These are phyloP conservation scores for Sycophila texana DNA, from an alignment of 2,888 invertebrate genomes.

Conservation along the genomic window DNA sequence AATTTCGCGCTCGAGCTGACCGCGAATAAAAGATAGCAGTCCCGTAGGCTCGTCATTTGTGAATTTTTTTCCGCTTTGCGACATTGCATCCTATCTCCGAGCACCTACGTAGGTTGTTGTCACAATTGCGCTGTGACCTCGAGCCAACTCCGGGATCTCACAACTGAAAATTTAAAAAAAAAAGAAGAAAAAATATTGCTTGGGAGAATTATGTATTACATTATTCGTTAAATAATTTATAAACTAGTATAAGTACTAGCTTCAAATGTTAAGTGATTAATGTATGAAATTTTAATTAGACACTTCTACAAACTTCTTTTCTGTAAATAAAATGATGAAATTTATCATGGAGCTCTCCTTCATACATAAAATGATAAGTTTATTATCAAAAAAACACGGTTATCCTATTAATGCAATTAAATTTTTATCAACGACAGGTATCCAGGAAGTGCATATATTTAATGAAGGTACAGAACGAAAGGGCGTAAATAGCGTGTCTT, in stretches of 20 bases:
- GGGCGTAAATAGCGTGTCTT: slow-evolving; percentile 1
- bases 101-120: slow-evolving; percentile 12
- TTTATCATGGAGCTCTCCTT: too few relatives aligned
- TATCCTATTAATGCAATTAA: neutral
- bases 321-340: too few relatives aligned
- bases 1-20: slow-evolving; percentile 5
- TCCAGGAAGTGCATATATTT: neutral
- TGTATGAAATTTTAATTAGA: too few relatives aligned
- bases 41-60: neutral
- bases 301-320: too few relatives aligned
- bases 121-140: slow-evolving; percentile 37
- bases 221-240: too few relatives aligned
- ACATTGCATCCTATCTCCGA: neutral
- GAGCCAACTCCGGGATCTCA: neutral
- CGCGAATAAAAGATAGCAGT: neutral
- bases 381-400: too few relatives aligned
- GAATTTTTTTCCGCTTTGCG: slow-evolving; percentile 8
- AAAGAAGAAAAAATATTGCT: neutral
- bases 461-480: slow-evolving; percentile 3
- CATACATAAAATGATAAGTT: too few relatives aligned
- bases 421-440: slow-evolving; percentile 11
- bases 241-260: too few relatives aligned
- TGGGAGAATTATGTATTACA: neutral
- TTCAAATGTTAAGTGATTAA: too few relatives aligned
- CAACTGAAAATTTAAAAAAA: slow-evolving; percentile 3